These are phyloP conservation scores for Cyphomyrus discorhynchus DNA, from an alignment of 2,113 vertebrate genomes.

Conservation along the genomic window DNA sequence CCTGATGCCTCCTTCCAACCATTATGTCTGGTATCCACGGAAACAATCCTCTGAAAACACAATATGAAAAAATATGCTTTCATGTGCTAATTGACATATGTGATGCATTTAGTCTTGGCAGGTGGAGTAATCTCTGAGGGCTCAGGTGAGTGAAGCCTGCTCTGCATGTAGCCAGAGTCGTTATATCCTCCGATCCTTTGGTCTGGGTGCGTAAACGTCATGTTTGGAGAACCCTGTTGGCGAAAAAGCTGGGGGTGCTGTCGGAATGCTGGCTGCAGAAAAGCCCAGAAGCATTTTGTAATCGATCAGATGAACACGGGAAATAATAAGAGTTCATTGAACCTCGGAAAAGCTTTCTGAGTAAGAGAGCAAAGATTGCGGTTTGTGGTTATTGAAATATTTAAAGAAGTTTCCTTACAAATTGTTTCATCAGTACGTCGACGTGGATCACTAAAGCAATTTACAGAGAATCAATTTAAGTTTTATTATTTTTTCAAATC, in stretches of 20 bases:
- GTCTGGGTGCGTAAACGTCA: not conserved
- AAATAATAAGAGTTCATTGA: constrained; percentile 6
- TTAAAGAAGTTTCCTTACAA: constrained; percentile 28
- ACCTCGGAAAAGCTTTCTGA: not conserved
- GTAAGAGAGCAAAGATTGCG: not conserved
- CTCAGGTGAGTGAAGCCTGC: not conserved
- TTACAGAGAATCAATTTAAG: constrained; percentile 36
- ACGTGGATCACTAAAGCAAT: constrained; percentile 21
- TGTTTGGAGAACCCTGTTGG: not conserved
- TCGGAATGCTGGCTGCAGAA: not conserved
- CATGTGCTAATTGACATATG: not conserved
- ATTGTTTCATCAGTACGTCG: constrained; percentile 28
- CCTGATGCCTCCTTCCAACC: not conserved
- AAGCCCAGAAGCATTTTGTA: not conserved
- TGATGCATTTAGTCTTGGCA: not conserved
- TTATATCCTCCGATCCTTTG: not conserved
- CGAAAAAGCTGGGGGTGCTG: not conserved
- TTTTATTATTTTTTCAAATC: constrained; percentile 8
- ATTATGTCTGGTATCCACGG: not conserved
- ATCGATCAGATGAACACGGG: not conserved
- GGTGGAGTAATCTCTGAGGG: not conserved
- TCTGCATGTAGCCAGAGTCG: not conserved
- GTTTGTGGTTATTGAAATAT: constrained; percentile 19
- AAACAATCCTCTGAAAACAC: constrained; percentile 1
- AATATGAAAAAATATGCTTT: not conserved